Evolutionary conservation across 2,797 vertebrate species (phyloP), one percentile per base, ranked within the genome.

Genomic region (Parauchenoglanis ngamensis): DNA sequence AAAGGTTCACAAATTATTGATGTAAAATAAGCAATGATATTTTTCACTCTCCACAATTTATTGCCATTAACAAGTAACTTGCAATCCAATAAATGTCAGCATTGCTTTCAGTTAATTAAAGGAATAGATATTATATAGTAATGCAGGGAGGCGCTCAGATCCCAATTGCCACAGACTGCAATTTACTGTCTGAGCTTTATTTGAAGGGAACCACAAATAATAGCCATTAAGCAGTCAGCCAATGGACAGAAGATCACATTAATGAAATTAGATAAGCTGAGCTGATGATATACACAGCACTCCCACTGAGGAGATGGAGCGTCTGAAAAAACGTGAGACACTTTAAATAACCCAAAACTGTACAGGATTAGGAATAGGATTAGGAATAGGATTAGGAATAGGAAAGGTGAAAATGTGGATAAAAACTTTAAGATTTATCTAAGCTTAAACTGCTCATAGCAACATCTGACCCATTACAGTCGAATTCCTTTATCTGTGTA

Each of bases 51-150:
- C 92, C 88, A 87, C 95, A 97, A 96, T 97, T 96, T 94, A 92
- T 96, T 96, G 96, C 95, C 95, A 97, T 98, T 98, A 98, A 97
- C 96, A 96, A 97, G 97, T 96, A 98, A 97, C 95, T 97, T 96
- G 96, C 94, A 96, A 97, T 97, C 96, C 96, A 98, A 98, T 98
- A 98, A 98, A 97, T 96, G 96, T 97, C 98, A 97, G 96, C 95
- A 97, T 97, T 95, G 96, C 97, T 98, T 98, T 98, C 96, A 96
- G 96, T 99, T 99, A 99, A 98, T 98, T 98, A 99, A 99, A 99
- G 97, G 97, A 96, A 97, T 97, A 98, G 98, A 98, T 99, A 99
- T 96, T 97, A 97, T 95, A 95, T 95, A 96, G 96, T 97, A 97
- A 98, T 96, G 96, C 96, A 96, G 96, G 97, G 95, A 97, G 97